These are phyloP conservation scores for Pogona vitticeps DNA, from an alignment of 2,113 vertebrate genomes.

Conservation along the genomic window DNA sequence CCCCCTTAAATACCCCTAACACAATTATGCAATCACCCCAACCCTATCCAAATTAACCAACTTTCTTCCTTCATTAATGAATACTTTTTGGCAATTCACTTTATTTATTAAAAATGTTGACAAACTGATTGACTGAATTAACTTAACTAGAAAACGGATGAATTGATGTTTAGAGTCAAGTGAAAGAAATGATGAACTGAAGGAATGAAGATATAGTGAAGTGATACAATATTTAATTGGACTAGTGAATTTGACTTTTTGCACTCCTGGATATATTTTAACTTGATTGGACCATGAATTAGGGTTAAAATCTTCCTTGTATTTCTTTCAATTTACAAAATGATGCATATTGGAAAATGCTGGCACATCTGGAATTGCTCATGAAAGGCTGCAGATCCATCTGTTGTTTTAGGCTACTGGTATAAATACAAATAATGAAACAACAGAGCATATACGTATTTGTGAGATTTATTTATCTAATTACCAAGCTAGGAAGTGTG, in stretches of 20 bases:
- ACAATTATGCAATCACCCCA: too few species aligned
- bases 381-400: background rate
- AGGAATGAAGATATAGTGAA: background rate
- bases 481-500: background rate
- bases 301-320: background rate
- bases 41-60: too few species aligned
- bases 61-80: background rate
- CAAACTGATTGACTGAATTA: background rate
- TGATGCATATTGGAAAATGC: background rate
- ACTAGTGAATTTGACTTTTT: background rate
- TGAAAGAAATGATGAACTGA: background rate
- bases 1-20: too few species aligned
- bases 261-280: background rate
- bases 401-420: background rate
- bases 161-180: background rate
- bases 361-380: background rate
- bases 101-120: background rate
- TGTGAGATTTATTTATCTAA: background rate
- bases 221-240: background rate
- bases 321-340: background rate
- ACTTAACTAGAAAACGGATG: background rate
- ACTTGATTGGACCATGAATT: background rate
- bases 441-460: background rate
- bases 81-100: background rate
- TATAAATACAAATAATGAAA: background rate